Evolutionary conservation across 2,797 vertebrate genomes (phyloP).

Genomic region (Tapera naevia): DNA sequence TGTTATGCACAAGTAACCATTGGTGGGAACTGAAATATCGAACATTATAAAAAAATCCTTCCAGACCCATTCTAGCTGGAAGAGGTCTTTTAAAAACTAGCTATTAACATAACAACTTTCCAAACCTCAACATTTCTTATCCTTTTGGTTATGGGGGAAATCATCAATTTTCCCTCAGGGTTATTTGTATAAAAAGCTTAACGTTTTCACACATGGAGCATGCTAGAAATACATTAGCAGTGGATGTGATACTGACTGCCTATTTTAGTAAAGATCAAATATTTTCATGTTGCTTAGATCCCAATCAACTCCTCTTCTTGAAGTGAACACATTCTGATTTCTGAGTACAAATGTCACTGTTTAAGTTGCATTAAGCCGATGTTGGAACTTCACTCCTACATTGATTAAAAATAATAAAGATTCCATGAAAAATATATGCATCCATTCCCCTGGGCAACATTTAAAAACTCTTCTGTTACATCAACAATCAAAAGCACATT

Average conservation of each 20-base stretch:
- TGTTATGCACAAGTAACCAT: conserved; percentile 15
- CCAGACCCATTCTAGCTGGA: background rate
- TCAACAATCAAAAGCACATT: background rate
- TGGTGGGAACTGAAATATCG: conserved; percentile 17
- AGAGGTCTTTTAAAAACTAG: background rate
- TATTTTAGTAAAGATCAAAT: conserved; percentile 33
- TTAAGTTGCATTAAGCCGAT: background rate
- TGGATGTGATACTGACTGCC: background rate
- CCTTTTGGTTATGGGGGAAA: background rate
- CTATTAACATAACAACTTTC: background rate
- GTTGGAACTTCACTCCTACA: background rate
- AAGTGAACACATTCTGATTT: background rate
- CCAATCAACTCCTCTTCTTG: background rate
- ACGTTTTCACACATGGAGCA: background rate
- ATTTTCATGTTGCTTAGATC: background rate
- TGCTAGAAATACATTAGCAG: conserved; percentile 28
- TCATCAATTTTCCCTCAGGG: background rate
- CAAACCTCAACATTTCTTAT: background rate
- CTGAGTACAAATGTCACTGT: background rate
- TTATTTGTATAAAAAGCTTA: background rate
- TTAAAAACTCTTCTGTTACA: background rate
- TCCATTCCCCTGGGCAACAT: background rate
- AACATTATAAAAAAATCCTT: background rate
- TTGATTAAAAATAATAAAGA: background rate
- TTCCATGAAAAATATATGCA: background rate